A percentile compares a stretch with the other conserved stretches of the same genome.
phyloP scores from a whole-genome alignment of 2,797 vertebrate species.

The Nasua narica region DNA sequence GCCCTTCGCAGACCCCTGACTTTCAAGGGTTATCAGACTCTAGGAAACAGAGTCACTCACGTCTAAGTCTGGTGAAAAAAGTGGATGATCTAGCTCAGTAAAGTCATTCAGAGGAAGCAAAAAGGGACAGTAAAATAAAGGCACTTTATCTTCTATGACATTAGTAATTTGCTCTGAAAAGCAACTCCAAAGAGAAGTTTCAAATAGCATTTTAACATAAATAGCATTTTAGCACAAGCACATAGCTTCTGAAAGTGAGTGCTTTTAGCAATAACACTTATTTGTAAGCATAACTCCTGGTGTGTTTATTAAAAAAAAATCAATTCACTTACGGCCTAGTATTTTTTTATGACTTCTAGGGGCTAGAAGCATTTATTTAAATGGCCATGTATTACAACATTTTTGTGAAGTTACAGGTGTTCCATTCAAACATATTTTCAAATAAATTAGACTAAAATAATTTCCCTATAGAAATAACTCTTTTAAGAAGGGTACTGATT shows the following conservation, averaged over 20 bases:
- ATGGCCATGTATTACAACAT: neutral
- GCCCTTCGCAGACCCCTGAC: neutral
- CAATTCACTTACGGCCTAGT: neutral
- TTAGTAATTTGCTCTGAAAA: constrained; percentile 43
- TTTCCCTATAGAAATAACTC: neutral
- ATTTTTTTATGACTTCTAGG: constrained; percentile 4
- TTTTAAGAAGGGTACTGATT: neutral
- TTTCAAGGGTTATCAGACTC: constrained; percentile 15
- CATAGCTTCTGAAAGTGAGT: neutral
- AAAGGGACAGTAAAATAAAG: constrained; percentile 24
- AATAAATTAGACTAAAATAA: neutral
- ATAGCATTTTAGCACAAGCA: neutral
- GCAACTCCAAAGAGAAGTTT: constrained; percentile 35
- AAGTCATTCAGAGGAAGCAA: neutral
- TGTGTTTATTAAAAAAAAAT: neutral
- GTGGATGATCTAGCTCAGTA: neutral
- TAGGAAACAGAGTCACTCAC: neutral
- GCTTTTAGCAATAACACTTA: constrained; percentile 1
- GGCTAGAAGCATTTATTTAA: neutral
- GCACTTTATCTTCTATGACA: constrained; percentile 7
- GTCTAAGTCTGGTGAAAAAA: neutral
- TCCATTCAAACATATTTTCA: neutral
- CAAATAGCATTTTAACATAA: constrained; percentile 38
- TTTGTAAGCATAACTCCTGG: constrained; percentile 27
- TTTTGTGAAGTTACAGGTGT: neutral